Evolutionary conservation across 2,113 vertebrate species (phyloP).

Genomic region (Macquaria ambigua): DNA sequence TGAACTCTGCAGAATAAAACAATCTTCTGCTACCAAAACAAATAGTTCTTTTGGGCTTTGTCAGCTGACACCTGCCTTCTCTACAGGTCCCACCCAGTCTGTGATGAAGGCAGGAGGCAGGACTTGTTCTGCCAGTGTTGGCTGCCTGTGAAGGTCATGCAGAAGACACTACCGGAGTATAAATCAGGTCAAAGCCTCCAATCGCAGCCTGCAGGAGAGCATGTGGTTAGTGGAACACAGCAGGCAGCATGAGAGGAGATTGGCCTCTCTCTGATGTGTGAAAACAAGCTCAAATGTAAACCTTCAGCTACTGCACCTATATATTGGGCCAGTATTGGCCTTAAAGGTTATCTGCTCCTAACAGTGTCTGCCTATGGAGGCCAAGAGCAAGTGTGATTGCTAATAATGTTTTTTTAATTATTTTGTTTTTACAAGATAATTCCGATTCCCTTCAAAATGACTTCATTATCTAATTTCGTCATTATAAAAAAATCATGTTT

Average conservation of each 20-base stretch:
- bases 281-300: slow-evolving; percentile 24
- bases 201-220: slow-evolving; percentile 41
- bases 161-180: slow-evolving; percentile 49
- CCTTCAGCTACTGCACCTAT: neutral
- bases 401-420: neutral
- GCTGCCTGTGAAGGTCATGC: slow-evolving; percentile 57
- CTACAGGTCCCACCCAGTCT: slow-evolving; percentile 28
- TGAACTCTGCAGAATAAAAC: neutral
- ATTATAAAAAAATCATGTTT: too few relatives aligned
- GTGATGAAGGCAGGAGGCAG: slow-evolving; percentile 15
- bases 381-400: neutral
- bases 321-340: neutral
- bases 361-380: neutral
- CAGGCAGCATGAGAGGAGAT: slow-evolving; percentile 21
- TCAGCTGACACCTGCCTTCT: neutral
- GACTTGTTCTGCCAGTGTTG: neutral
- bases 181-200: slow-evolving; percentile 61
- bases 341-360: neutral
- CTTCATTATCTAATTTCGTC: neutral
- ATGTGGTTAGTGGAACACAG: slow-evolving; percentile 32
- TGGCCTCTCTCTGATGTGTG: slow-evolving; percentile 12
- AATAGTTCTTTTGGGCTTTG: neutral
- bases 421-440: neutral
- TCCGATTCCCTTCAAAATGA: neutral
- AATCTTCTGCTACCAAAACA: slow-evolving; percentile 30